A percentile compares a stretch with the other conserved stretches of the same genome.
phyloP scores from a whole-genome alignment of 2,113 vertebrate species.

The Bombycilla garrulus region DNA sequence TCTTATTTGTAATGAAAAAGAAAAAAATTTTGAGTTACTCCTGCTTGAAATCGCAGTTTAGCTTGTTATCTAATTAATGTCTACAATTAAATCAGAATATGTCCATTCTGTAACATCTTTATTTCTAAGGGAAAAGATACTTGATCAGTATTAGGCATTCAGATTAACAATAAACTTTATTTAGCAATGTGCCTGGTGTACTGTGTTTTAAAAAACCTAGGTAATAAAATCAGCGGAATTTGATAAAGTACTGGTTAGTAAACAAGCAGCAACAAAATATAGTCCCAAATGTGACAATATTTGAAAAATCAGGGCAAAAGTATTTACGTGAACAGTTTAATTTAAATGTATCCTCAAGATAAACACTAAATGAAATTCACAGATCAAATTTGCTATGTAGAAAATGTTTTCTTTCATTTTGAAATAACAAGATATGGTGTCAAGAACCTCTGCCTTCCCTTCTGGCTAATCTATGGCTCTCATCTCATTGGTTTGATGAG shows the following conservation, averaged over 20 bases:
- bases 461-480: neutral
- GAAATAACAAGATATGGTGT: neutral
- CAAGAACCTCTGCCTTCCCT: neutral
- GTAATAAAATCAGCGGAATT: neutral
- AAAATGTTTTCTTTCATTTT: neutral
- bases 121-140: neutral
- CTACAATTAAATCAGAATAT: neutral
- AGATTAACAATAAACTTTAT: neutral
- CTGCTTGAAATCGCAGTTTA: neutral
- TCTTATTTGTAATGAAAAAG: neutral
- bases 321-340: neutral
- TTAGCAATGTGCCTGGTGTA: neutral
- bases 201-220: neutral
- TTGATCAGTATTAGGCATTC: neutral
- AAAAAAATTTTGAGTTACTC: neutral
- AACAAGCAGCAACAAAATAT: neutral
- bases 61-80: neutral
- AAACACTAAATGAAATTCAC: neutral
- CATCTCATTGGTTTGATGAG: neutral
- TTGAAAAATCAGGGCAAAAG: neutral
- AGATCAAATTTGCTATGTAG: neutral
- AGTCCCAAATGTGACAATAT: neutral
- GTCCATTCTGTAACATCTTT: neutral
- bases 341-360: neutral
- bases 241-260: neutral